Base-by-base conservation (phyloP, 2,113 vertebrate genomes). In the Tapirus terrestris region DNA sequence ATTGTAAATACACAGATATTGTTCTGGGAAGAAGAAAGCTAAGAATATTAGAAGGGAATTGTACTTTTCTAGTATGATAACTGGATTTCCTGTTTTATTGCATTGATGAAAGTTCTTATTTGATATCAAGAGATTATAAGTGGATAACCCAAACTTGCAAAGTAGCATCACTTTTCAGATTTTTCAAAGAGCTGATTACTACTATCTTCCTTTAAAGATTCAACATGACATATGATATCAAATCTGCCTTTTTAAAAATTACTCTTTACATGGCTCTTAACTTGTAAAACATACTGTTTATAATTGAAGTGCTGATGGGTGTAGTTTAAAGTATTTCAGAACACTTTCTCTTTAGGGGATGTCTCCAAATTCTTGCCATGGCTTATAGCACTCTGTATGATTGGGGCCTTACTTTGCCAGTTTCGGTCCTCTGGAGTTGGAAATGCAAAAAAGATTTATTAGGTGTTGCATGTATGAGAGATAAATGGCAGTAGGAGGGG, bases 11-110 rank as follows among this genome's bases (percentile, higher is more conserved):
- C 70, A n/a, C 68, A 20, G 17, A 90, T 97, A 94, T 16, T 96
- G 43, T 89, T 96, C 48, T 95, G 60, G 17, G 67, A 63, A 76
- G 88, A 86, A 31, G 31, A 96, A 94, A 86, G 61, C 65, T 82
- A 94, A 96, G 77, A 94, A 63, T 85, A 17, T 89, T 95, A 65
- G 20, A n/a, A 88, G 82, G 58, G 95, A 94, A 88, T 96, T 82
- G 13, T 87, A 70, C 61, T 90, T 94, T 76, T 36, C 18, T 93
- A 60, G 23, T 84, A 39, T 83, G 31, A 13, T 76, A 92, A 56
- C n/a, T 92, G 0, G 2, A 77, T 95, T 97, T 97, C 21, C 48
- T 92, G 29, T 68, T 75, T 3, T n/a, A n/a, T 36, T 4, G n/a
- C 17, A 68, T 65, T 87, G 72, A 33, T 89, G 70, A 80, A 90